These are phyloP conservation scores for Pyralis farinalis DNA, from an alignment of 2,888 invertebrate genomes.

Conservation along the genomic window DNA sequence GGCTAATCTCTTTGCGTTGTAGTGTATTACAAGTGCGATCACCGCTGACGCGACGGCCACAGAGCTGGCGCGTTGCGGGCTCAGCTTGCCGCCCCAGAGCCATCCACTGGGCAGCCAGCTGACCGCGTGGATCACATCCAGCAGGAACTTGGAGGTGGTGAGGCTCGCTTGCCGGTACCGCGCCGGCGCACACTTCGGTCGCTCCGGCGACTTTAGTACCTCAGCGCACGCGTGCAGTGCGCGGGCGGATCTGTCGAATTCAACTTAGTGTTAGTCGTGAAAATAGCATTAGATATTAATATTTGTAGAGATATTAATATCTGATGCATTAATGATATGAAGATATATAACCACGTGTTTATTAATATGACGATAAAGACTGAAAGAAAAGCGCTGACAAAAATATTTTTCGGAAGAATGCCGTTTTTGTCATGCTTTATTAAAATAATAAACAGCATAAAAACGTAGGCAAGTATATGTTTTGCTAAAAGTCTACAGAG, in stretches of 20 bases:
- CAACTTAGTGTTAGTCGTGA: too few species aligned
- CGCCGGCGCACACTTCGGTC: conserved; percentile 51
- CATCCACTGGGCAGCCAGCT: conserved; percentile 90
- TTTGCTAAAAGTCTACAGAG: too few species aligned
- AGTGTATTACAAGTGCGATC: conserved; percentile 55
- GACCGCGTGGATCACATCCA: conserved; percentile 89
- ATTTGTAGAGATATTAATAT: too few species aligned
- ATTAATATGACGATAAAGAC: not conserved
- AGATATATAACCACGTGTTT: too few species aligned
- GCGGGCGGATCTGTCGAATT: conserved; percentile 50
- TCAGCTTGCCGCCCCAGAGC: conserved; percentile 88
- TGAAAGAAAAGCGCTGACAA: not conserved
- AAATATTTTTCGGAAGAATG: too few species aligned
- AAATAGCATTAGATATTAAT: too few species aligned
- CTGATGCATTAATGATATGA: too few species aligned
- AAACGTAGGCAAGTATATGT: too few species aligned
- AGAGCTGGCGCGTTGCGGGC: conserved; percentile 39
- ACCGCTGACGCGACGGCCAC: conserved; percentile 53
- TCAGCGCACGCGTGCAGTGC: conserved; percentile 44
- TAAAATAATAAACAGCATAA: too few species aligned
- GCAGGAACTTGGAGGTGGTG: conserved; percentile 53
- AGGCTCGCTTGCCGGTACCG: conserved; percentile 57
- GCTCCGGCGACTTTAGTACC: conserved; percentile 35
- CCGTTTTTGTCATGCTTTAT: too few species aligned
- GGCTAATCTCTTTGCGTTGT: conserved; percentile 49